Evolutionary conservation across 2,888 invertebrate genomes (phyloP).

Genomic region (Drosophila ustulata): DNA sequence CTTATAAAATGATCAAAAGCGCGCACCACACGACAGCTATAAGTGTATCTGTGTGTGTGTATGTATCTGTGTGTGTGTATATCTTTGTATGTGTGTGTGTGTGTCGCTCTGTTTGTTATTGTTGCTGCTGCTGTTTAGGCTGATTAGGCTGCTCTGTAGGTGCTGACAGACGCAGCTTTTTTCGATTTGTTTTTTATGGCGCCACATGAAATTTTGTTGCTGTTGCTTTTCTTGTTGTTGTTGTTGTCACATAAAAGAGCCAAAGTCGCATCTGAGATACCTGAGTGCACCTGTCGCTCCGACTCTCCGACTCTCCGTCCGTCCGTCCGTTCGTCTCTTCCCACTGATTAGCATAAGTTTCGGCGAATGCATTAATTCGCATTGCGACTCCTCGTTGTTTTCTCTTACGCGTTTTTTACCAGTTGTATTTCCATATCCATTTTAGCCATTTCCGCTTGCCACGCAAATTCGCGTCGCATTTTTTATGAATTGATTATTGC

Average conservation of each 20-base stretch:
- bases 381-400: not conserved
- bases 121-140: conserved; percentile 38
- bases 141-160: conserved; percentile 52
- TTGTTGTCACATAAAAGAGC: conserved; percentile 28
- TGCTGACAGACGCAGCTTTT: conserved; percentile 57
- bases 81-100: not conserved
- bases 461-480: too few relatives aligned
- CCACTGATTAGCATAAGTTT: conserved; percentile 45
- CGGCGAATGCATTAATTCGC: conserved; percentile 28
- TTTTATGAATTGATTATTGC: too few relatives aligned
- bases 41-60: not conserved
- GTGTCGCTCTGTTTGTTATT: conserved; percentile 30
- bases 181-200: conserved; percentile 35
- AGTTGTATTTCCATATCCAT: conserved; percentile 19
- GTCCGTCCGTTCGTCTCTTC: not conserved
- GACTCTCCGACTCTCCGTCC: not conserved
- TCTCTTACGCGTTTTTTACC: not conserved
- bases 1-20: conserved; percentile 71
- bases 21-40: conserved; percentile 49
- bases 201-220: conserved; percentile 20
- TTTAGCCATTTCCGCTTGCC: too few relatives aligned
- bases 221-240: not conserved
- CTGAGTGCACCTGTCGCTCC: conserved; percentile 36
- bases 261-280: conserved; percentile 1
- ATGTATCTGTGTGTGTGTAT: not conserved